Conservation (phyloP, 2,797 vertebrate genomes). For the Tarsius wallacei region DNA sequence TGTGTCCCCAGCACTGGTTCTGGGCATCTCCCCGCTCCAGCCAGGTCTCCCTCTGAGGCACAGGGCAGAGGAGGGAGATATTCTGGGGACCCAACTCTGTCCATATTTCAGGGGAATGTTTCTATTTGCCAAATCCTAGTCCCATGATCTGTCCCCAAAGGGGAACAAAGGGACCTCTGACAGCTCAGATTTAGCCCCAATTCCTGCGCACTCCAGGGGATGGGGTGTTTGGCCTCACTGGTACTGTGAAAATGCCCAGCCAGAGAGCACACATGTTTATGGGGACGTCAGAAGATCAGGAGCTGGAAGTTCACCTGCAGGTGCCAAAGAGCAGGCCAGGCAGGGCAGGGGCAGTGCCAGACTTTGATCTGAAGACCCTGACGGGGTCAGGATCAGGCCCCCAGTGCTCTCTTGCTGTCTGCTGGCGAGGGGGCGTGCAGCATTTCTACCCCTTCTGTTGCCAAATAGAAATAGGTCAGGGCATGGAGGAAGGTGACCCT, state of each 20-base stretch:
- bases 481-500: constrained; percentile 30
- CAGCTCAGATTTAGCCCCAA: constrained; percentile 66
- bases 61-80: constrained; percentile 29
- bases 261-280: neutral
- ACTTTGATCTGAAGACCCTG: constrained; percentile 28
- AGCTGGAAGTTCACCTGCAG: constrained; percentile 63
- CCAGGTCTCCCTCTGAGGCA: constrained; percentile 40
- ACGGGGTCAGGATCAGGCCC: neutral
- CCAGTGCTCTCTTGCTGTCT: constrained; percentile 32
- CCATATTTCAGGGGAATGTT: constrained; percentile 80
- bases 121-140: constrained; percentile 85
- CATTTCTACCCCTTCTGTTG: constrained; percentile 68
- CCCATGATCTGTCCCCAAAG: constrained; percentile 82
- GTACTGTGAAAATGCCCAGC: constrained; percentile 83
- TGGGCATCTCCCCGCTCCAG: neutral
- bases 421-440: constrained; percentile 41
- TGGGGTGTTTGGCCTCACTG: constrained; percentile 70
- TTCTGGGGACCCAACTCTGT: constrained; percentile 51
- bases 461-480: constrained; percentile 80
- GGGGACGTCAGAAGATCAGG: constrained; percentile 36
- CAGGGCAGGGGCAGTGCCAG: neutral
- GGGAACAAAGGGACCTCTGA: constrained; percentile 82
- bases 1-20: constrained; percentile 27
- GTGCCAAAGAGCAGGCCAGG: constrained; percentile 76
- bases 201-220: constrained; percentile 67